Percentiles rank a stretch among this genome's conserved stretches.
phyloP scores from a whole-genome alignment of 2,888 invertebrate species.

The Lasioglossum malachurum region DNA sequence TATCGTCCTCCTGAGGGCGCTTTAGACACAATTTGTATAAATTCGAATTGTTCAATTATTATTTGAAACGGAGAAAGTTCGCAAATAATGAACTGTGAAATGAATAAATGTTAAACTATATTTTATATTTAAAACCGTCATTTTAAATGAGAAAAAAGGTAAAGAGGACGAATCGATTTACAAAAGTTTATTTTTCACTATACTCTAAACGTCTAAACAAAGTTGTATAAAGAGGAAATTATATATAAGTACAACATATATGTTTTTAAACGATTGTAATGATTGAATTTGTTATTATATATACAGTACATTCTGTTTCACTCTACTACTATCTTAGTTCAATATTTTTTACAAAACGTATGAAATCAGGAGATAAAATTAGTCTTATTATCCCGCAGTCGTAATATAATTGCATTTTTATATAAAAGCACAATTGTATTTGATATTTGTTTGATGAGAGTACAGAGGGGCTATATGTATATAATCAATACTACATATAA shows the following conservation, averaged over 20 bases:
- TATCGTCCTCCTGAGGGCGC: not conserved
- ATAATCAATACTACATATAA: conserved; percentile 7
- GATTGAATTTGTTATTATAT: not conserved
- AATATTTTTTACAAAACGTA: conserved; percentile 37
- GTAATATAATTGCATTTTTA: conserved; percentile 25
- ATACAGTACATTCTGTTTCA: conserved; percentile 32
- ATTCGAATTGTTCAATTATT: not conserved
- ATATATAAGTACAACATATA: conserved; percentile 6
- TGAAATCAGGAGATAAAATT: conserved; percentile 41
- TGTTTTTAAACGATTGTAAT: not conserved
- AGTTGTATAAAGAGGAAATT: not conserved
- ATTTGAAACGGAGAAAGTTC: not conserved
- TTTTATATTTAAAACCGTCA: no score
- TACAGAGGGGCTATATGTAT: conserved; percentile 10
- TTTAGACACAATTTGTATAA: not conserved
- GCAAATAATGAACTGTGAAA: not conserved
- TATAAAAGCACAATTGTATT: conserved; percentile 39
- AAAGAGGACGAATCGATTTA: not conserved
- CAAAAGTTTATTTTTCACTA: not conserved
- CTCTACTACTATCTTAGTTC: conserved; percentile 16
- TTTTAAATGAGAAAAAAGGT: not conserved
- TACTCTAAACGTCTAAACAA: conserved; percentile 1
- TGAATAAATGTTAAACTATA: not conserved
- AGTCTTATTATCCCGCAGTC: conserved; percentile 45
- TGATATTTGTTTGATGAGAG: conserved; percentile 11